Percentiles rank a stretch among this genome's conserved stretches.
Conservation (phyloP, 2,797 vertebrate species). For the Podarcis siculus region DNA sequence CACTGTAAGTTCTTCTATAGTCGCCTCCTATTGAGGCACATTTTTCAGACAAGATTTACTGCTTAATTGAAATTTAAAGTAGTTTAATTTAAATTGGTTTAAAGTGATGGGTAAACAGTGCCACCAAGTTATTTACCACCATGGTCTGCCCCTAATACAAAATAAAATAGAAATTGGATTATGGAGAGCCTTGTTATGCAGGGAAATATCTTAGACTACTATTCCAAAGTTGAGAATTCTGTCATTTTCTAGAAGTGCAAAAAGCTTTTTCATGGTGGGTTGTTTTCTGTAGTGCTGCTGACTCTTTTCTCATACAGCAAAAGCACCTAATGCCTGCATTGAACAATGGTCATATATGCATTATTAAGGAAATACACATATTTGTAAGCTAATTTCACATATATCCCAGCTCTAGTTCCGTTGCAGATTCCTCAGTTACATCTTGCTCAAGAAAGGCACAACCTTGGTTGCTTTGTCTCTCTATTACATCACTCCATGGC, state of each 20-base stretch:
- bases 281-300: background rate
- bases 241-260: background rate
- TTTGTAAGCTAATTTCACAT: background rate
- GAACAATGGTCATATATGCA: background rate
- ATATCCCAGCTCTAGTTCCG: background rate
- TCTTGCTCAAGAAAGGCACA: background rate
- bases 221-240: background rate
- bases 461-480: background rate
- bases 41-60: too few relatives aligned
- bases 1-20: too few relatives aligned
- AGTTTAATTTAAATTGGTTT: too few relatives aligned
- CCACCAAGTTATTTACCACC: too few relatives aligned
- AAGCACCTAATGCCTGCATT: background rate
- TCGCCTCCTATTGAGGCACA: too few relatives aligned
- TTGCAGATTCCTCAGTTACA: background rate
- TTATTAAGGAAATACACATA: constrained; percentile 2
- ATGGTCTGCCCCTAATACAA: background rate
- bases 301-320: background rate
- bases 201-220: background rate
- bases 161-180: background rate
- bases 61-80: too few relatives aligned
- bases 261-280: background rate
- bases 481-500: background rate
- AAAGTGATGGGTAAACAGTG: too few relatives aligned
- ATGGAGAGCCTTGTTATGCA: background rate